These are phyloP conservation scores for Pristis pectinata DNA, from an alignment of 2,797 vertebrate genomes.

Conservation along the genomic window DNA sequence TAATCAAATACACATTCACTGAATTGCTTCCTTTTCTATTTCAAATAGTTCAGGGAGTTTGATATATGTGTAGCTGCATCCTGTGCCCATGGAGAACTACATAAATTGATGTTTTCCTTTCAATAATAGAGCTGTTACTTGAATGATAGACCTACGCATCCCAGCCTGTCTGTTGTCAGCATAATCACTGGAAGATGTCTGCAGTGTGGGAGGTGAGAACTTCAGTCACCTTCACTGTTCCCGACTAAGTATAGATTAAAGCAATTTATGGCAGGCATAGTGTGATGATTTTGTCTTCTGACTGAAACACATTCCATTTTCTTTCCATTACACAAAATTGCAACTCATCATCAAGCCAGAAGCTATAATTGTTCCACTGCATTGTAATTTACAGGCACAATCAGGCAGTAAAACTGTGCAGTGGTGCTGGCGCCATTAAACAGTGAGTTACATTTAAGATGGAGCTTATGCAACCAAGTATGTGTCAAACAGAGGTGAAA, in stretches of 20 bases:
- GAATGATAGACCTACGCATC: background rate
- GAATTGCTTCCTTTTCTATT: conserved; percentile 5
- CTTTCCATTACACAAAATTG: conserved; percentile 9
- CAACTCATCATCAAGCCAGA: background rate
- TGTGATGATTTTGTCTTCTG: background rate
- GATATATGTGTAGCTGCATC: background rate
- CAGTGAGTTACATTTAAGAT: background rate
- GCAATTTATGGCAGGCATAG: background rate
- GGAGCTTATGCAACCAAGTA: background rate
- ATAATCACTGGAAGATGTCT: conserved; percentile 24
- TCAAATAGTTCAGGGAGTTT: background rate
- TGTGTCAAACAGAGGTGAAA: background rate
- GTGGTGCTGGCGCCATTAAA: background rate
- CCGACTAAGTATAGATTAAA: background rate
- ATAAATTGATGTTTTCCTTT: conserved; percentile 13
- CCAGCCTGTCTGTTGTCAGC: background rate
- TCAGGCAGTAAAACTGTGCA: too few species aligned
- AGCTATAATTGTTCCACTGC: background rate
- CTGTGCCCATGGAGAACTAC: background rate
- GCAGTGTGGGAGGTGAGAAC: conserved; percentile 23
- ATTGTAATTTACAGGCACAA: background rate
- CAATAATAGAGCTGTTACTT: background rate
- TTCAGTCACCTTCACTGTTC: conserved; percentile 26
- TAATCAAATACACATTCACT: background rate
- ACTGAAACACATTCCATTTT: background rate